Evolutionary conservation across 2,888 invertebrate genomes (phyloP).

Genomic region (Temnothorax rugatulus): DNA sequence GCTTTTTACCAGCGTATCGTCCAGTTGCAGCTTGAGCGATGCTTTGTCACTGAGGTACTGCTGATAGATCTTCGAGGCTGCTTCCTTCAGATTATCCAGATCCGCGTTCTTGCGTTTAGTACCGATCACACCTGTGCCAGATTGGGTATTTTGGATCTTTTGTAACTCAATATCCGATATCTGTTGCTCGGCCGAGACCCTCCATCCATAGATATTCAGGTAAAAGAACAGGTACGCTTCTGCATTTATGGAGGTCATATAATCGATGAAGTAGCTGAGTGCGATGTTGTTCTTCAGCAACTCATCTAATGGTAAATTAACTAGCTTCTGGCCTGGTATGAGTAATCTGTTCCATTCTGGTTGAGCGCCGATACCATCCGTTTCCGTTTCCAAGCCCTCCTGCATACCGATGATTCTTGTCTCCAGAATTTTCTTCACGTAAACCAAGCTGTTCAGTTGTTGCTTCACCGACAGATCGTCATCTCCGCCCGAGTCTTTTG

Average conservation of each 20-base stretch:
- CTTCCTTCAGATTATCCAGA: conserved; percentile 88
- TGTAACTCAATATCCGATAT: conserved; percentile 88
- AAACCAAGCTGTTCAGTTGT: conserved; percentile 94
- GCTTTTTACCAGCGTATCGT: conserved; percentile 88
- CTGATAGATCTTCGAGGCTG: conserved; percentile 91
- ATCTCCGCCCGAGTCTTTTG: conserved; percentile 94
- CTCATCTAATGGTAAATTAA: conserved; percentile 90
- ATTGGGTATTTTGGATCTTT: conserved; percentile 84
- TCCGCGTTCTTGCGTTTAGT: conserved; percentile 80
- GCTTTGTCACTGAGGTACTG: conserved; percentile 93
- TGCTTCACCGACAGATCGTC: conserved; percentile 94
- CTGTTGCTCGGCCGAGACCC: conserved; percentile 91
- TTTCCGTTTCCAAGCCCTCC: conserved; percentile 86
- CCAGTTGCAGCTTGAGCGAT: conserved; percentile 89
- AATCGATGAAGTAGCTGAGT: conserved; percentile 92
- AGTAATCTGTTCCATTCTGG: conserved; percentile 86
- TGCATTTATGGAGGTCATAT: conserved; percentile 90
- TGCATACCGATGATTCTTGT: conserved; percentile 87
- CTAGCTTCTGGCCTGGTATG: conserved; percentile 87
- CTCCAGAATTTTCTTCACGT: conserved; percentile 93
- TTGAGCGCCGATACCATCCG: conserved; percentile 82
- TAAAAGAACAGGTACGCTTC: conserved; percentile 93
- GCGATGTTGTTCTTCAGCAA: conserved; percentile 93
- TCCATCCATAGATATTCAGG: conserved; percentile 90
- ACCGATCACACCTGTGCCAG: conserved; percentile 59